Percentiles rank a stretch among this genome's conserved stretches.
These are phyloP conservation scores for Bacillus rossius DNA, from an alignment of 1,140 invertebrate genomes.

Conservation along the genomic window DNA sequence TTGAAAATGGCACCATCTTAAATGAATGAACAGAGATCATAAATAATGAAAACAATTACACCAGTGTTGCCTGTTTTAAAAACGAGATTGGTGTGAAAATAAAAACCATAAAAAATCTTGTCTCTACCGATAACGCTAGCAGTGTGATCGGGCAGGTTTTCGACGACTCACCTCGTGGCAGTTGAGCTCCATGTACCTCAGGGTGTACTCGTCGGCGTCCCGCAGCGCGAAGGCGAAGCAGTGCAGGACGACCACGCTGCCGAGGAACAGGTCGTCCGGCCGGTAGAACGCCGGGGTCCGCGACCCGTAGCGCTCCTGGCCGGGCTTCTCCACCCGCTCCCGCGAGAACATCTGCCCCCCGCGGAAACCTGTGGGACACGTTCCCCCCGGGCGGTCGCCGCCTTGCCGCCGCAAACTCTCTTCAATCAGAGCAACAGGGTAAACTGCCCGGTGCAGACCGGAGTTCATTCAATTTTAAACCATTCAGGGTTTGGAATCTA, in stretches of 20 bases:
- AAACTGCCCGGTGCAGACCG: not conserved
- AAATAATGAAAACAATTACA: no score
- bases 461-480: not conserved
- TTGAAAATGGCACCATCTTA: no score
- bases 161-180: slow-evolving; percentile 59
- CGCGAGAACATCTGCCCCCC: slow-evolving; percentile 65
- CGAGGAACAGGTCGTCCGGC: slow-evolving; percentile 74
- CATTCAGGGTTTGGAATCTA: not conserved
- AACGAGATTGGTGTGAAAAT: no score
- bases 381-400: no score
- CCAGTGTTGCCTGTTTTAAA: no score
- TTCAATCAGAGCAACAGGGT: not conserved
- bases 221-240: slow-evolving; percentile 70
- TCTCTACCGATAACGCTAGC: no score
- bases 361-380: slow-evolving; percentile 42
- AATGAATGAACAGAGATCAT: no score
- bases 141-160: no score
- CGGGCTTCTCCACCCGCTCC: slow-evolving; percentile 62
- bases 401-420: not conserved
- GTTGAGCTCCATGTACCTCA: slow-evolving; percentile 83
- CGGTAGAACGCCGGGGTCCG: slow-evolving; percentile 66
- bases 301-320: slow-evolving; percentile 59
- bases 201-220: slow-evolving; percentile 79
- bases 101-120: no score
- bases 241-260: slow-evolving; percentile 66